Evolutionary conservation across 2,113 vertebrate genomes (phyloP), one percentile per base, ranked within the genome.

Genomic region (Zosterops hypoxanthus): DNA sequence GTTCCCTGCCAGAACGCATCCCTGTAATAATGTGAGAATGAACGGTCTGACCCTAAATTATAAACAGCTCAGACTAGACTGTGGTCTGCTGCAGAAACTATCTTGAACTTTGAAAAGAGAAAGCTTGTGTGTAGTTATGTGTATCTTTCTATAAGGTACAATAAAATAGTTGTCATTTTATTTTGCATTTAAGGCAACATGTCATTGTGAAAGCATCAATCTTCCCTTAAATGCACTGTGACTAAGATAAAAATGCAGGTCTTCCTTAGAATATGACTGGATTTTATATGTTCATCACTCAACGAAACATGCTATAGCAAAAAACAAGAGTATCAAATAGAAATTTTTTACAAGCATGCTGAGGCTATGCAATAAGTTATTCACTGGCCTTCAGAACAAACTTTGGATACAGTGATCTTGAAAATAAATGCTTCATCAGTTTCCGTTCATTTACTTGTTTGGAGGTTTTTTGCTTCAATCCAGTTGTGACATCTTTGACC

Each of bases 1-100:
- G 49, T 84, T 95, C 79, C 64, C 42, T 96, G 92, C 82, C 87
- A 96, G 79, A 95, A 94, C 0, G 6, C 63, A 84, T 95, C 91
- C 91, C 61, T 90, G 53, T 88, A 91, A 92, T 95, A 96, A 95
- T 82, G 92, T 86, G 82, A 96, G 72, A 95, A 83, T 23, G 55
- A 92, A 90, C 24, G 3, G 28, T 68, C 71, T 94, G 78, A 94
- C 82, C 79, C 85, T 90, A 64, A 89, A 79, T 92, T 95, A 83
- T 92, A 93, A 97, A 94, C 86, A 96, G 46, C 64, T 75, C 69
- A 88, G 73, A 64, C 44, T 77, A 68, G 24, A 73, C 78, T 93
- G 92, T 71, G 64, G 59, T 88, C 82, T 56, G 47, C 79, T 93
- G 61, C 57, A 92, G 68, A 93, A 90, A 72, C 34, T 75, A 1